phyloP scores from a whole-genome alignment of 2,888 invertebrate species.

The Pteria penguin region DNA sequence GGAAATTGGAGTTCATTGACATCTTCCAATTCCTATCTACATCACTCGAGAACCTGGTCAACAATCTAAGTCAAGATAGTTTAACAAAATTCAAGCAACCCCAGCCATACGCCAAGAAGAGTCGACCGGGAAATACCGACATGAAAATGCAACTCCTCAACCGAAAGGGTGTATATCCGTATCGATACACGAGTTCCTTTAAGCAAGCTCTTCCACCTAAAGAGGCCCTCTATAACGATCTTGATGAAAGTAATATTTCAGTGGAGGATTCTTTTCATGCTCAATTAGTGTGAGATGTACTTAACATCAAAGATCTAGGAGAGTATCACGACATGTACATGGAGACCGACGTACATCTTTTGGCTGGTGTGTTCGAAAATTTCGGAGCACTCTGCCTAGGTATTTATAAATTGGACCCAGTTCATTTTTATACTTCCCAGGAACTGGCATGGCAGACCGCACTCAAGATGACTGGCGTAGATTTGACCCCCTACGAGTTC shows the following conservation, averaged over 20 bases:
- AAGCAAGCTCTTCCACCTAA: background rate
- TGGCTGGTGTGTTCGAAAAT: constrained; percentile 40
- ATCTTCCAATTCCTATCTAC: constrained; percentile 15
- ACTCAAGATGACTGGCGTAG: constrained; percentile 3
- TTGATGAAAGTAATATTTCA: constrained; percentile 8
- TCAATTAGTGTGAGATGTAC: constrained; percentile 24
- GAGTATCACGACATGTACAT: constrained; percentile 44
- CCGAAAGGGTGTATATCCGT: background rate
- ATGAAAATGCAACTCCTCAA: background rate
- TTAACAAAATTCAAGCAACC: background rate
- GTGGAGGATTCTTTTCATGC: constrained; percentile 46
- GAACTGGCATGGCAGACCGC: constrained; percentile 56
- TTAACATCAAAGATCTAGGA: constrained; percentile 21
- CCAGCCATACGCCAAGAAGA: background rate
- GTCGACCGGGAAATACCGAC: constrained; percentile 3
- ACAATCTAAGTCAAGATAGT: constrained; percentile 11
- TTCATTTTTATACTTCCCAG: constrained; percentile 67
- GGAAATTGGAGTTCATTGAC: constrained; percentile 27
- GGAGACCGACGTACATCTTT: constrained; percentile 25
- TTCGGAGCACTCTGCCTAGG: constrained; percentile 32
- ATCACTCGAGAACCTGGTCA: constrained; percentile 16
- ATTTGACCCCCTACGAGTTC: too few species aligned
- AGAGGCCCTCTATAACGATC: background rate
- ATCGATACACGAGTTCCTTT: background rate
- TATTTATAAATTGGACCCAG: constrained; percentile 60